phyloP scores from a whole-genome alignment of 2,888 invertebrate species.

The Eilema depressum region DNA sequence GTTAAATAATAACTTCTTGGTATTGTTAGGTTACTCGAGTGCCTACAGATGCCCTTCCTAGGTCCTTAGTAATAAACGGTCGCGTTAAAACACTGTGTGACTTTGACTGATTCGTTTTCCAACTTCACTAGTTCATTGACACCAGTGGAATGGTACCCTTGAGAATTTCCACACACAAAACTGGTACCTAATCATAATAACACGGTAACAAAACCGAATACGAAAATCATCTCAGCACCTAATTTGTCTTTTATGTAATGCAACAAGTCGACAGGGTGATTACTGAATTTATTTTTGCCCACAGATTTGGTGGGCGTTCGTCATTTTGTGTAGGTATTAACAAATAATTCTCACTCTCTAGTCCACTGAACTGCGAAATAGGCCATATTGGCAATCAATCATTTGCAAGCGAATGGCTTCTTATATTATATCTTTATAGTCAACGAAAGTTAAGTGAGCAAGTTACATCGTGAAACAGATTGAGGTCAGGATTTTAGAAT shows the following conservation, averaged over 20 bases:
- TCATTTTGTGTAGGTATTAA: conserved; percentile 39
- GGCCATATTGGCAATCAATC: conserved; percentile 55
- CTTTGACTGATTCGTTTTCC: too few relatives aligned
- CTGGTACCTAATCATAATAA: neutral
- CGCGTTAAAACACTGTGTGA: too few relatives aligned
- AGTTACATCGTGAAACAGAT: neutral
- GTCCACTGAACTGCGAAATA: conserved; percentile 38
- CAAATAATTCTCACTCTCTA: conserved; percentile 34
- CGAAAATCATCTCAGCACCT: neutral
- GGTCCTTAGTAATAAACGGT: too few relatives aligned
- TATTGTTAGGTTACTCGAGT: too few relatives aligned
- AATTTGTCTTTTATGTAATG: neutral
- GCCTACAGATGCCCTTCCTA: too few relatives aligned
- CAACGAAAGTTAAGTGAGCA: neutral
- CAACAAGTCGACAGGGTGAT: conserved; percentile 15
- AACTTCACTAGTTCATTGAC: too few relatives aligned
- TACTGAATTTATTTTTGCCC: conserved; percentile 20
- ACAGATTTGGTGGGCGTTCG: conserved; percentile 19
- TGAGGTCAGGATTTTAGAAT: neutral
- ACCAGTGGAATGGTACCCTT: too few relatives aligned
- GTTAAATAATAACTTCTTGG: too few relatives aligned
- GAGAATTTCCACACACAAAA: neutral
- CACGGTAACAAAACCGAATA: too few relatives aligned
- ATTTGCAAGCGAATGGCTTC: conserved; percentile 39
- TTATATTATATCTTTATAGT: neutral